Evolutionary conservation across 2,113 vertebrate species (phyloP).

Genomic region (Tachuris rubrigastra): DNA sequence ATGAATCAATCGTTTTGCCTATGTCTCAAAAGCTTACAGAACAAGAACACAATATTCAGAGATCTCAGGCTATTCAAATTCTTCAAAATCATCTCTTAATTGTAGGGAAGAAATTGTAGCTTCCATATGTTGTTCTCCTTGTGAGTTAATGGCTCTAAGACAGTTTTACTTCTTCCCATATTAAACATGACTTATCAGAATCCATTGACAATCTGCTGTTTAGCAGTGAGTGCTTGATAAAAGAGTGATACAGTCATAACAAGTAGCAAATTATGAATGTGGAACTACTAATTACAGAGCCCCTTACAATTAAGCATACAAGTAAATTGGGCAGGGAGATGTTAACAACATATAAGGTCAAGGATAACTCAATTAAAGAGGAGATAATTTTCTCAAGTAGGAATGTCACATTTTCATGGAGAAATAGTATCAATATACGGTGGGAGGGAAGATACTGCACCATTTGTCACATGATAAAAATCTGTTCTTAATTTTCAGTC

Average conservation of each 20-base stretch:
- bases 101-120: slow-evolving; percentile 58
- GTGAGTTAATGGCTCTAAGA: slow-evolving; percentile 69
- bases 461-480: slow-evolving; percentile 58
- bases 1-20: slow-evolving; percentile 39
- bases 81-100: slow-evolving; percentile 68
- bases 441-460: background rate
- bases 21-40: slow-evolving; percentile 32
- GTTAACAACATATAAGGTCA: slow-evolving; percentile 79
- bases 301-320: slow-evolving; percentile 76
- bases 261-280: slow-evolving; percentile 74
- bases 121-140: slow-evolving; percentile 69
- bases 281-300: slow-evolving; percentile 76
- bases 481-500: slow-evolving; percentile 81
- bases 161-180: slow-evolving; percentile 62
- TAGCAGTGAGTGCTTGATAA: slow-evolving; percentile 73
- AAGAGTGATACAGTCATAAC: slow-evolving; percentile 71
- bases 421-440: background rate
- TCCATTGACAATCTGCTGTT: slow-evolving; percentile 77
- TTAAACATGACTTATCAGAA: slow-evolving; percentile 72
- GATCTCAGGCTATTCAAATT: slow-evolving; percentile 57
- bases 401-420: slow-evolving; percentile 67
- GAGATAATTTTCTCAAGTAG: slow-evolving; percentile 68
- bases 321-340: slow-evolving; percentile 76
- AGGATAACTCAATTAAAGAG: slow-evolving; percentile 76
- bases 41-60: slow-evolving; percentile 47